A percentile compares a stretch with the other conserved stretches of the same genome.
phyloP scores from a whole-genome alignment of 2,797 vertebrate genomes.

The Hyperoplus immaculatus region DNA sequence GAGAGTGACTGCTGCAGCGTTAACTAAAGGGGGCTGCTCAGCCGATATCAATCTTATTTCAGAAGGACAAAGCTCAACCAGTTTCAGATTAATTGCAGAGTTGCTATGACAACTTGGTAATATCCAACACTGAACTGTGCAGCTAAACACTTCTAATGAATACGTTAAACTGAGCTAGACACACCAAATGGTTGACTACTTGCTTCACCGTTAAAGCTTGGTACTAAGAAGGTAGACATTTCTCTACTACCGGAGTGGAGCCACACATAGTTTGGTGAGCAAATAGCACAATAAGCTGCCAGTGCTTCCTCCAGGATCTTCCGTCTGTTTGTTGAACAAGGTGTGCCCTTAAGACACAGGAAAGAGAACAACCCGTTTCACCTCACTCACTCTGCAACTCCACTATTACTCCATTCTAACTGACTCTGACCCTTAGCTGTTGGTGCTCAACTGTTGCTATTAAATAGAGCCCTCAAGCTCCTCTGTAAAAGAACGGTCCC shows the following conservation, averaged over 20 bases:
- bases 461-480: not conserved
- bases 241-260: constrained; percentile 13
- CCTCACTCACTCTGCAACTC: constrained; percentile 6
- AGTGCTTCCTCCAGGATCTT: constrained; percentile 79
- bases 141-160: constrained; percentile 51
- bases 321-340: constrained; percentile 75
- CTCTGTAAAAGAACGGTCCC: not conserved
- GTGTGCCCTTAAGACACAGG: constrained; percentile 65
- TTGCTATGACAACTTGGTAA: constrained; percentile 80
- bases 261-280: constrained; percentile 56
- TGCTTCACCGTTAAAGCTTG: not conserved
- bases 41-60: constrained; percentile 62
- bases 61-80: constrained; percentile 69
- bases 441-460: not conserved
- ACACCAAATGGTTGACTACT: constrained; percentile 25
- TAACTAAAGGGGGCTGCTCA: constrained; percentile 5
- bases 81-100: constrained; percentile 68
- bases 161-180: constrained; percentile 29
- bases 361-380: constrained; percentile 45
- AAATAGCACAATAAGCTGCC: constrained; percentile 66
- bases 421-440: not conserved
- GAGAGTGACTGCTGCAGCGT: constrained; percentile 24
- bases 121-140: constrained; percentile 59
- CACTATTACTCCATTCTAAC: not conserved
- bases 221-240: constrained; percentile 4